phyloP scores from a whole-genome alignment of 2,888 invertebrate genomes.

The Diadegma fenestrale region DNA sequence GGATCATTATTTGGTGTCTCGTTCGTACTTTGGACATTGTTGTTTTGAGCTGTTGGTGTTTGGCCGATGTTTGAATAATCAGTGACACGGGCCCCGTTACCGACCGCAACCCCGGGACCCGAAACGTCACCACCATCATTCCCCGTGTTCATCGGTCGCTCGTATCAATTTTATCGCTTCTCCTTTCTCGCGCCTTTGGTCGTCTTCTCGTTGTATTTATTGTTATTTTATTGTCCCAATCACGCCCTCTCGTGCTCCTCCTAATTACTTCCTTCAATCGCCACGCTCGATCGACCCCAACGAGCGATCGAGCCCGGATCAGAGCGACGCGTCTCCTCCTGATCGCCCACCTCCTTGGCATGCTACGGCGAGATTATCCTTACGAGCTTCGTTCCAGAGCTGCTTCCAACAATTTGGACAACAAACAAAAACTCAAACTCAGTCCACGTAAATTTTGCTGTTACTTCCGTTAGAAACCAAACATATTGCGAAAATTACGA shows the following conservation, averaged over 20 bases:
- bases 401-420: constrained; percentile 55
- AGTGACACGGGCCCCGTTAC: constrained; percentile 80
- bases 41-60: constrained; percentile 58
- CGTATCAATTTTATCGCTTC: constrained; percentile 72
- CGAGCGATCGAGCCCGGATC: constrained; percentile 78
- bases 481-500: no score
- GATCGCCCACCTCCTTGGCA: constrained; percentile 78
- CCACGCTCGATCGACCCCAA: constrained; percentile 73
- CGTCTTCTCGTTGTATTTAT: constrained; percentile 56
- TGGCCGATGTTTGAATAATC: constrained; percentile 65
- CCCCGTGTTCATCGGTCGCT: constrained; percentile 83
- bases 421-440: no score
- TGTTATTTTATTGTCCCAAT: constrained; percentile 41
- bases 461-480: no score
- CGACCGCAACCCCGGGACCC: constrained; percentile 79
- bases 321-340: constrained; percentile 77
- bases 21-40: constrained; percentile 35
- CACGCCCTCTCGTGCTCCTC: constrained; percentile 37
- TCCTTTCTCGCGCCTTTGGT: constrained; percentile 61
- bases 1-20: constrained; percentile 67
- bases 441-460: no score
- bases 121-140: constrained; percentile 82
- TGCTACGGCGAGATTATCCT: constrained; percentile 81
- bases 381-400: constrained; percentile 79
- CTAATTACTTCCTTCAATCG: constrained; percentile 70